Evolutionary conservation across 2,113 vertebrate genomes (phyloP).

Genomic region (Mustela nigripes): DNA sequence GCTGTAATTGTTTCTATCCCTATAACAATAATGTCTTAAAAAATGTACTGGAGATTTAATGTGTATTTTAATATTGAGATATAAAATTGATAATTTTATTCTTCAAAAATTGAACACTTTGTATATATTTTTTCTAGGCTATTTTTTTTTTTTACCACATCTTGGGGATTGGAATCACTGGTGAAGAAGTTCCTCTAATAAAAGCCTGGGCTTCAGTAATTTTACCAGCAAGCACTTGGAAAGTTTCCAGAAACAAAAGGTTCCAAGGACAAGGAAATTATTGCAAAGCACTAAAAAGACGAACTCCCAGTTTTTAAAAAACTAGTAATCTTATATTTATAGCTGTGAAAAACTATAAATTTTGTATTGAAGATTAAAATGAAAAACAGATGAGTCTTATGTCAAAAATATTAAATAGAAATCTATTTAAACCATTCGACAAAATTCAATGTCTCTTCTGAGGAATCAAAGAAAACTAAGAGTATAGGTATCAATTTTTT

Average conservation of each 20-base stretch:
- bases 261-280: slow-evolving; percentile 31
- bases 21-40: neutral
- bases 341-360: slow-evolving; percentile 19
- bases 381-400: neutral
- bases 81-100: neutral
- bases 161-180: neutral
- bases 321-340: neutral
- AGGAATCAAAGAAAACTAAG: neutral
- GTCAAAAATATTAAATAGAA: slow-evolving; percentile 27
- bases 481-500: neutral
- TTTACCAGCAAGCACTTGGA: neutral
- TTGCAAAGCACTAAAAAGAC: neutral
- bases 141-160: neutral
- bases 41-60: neutral
- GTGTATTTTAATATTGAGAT: neutral
- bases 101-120: neutral
- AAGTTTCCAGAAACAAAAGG: slow-evolving; percentile 28
- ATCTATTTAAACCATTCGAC: neutral
- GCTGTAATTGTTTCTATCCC: neutral
- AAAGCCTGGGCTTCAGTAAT: slow-evolving; percentile 21
- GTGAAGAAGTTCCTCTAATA: slow-evolving; percentile 28
- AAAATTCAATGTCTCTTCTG: neutral
- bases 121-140: neutral
- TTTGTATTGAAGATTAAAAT: neutral
- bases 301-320: neutral